A percentile compares a stretch with the other conserved stretches of the same genome.
Conservation (phyloP, 2,797 vertebrate genomes). For the Girardinus metallicus region DNA sequence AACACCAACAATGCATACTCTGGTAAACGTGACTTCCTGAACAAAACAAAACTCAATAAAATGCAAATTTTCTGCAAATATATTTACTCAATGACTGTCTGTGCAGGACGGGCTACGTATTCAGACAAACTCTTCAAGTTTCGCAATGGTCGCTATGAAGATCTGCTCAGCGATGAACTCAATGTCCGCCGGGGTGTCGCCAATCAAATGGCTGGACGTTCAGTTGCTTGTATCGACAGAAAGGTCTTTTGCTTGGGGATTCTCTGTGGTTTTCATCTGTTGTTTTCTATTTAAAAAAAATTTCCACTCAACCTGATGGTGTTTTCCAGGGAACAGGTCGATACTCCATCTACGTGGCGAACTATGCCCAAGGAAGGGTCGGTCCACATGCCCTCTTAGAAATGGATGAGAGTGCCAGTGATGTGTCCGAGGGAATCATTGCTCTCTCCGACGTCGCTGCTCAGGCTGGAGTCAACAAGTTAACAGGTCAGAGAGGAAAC, state of each 20-base stretch:
- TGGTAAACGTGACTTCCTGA: slow-evolving; percentile 72
- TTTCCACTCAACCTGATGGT: not conserved
- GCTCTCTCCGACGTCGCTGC: slow-evolving; percentile 88
- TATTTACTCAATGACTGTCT: not conserved
- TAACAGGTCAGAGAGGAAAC: slow-evolving; percentile 84
- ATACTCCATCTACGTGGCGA: slow-evolving; percentile 93
- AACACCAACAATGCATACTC: slow-evolving; percentile 97
- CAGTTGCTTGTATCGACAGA: slow-evolving; percentile 93
- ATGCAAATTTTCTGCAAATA: not conserved
- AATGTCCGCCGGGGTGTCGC: slow-evolving; percentile 85
- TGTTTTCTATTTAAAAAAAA: not conserved
- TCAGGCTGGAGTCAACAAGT: slow-evolving; percentile 88
- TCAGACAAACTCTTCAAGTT: slow-evolving; percentile 95
- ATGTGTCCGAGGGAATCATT: slow-evolving; percentile 84
- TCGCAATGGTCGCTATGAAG: slow-evolving; percentile 92
- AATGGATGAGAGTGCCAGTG: slow-evolving; percentile 90
- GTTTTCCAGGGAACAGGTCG: slow-evolving; percentile 88
- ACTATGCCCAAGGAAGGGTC: slow-evolving; percentile 89
- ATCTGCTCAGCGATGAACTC: slow-evolving; percentile 89
- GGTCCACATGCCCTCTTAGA: slow-evolving; percentile 92
- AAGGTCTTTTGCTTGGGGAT: slow-evolving; percentile 76
- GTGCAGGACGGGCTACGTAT: slow-evolving; percentile 88
- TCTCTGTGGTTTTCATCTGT: not conserved
- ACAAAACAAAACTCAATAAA: not conserved
- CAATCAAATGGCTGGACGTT: slow-evolving; percentile 90